phyloP scores from a whole-genome alignment of 2,888 invertebrate genomes.

The Melangyna quadrimaculata region DNA sequence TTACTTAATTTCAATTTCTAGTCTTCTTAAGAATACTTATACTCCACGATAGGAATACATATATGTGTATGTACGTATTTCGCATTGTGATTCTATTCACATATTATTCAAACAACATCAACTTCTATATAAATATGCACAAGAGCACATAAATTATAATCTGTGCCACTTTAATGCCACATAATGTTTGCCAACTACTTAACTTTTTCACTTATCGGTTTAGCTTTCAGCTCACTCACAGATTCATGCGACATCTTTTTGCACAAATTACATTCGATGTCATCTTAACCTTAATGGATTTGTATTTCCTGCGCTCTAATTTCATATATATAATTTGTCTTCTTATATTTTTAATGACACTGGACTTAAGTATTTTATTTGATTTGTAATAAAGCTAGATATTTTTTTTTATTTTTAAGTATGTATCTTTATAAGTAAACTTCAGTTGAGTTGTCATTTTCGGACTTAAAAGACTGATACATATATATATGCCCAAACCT shows the following conservation, averaged over 20 bases:
- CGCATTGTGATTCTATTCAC: background rate
- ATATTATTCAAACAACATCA: background rate
- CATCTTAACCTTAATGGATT: constrained; percentile 9
- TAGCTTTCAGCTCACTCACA: background rate
- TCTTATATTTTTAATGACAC: constrained; percentile 4
- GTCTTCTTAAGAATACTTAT: background rate
- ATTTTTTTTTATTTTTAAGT: background rate
- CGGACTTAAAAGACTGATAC: background rate
- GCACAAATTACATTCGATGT: constrained; percentile 12
- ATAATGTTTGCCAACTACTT: constrained; percentile 17
- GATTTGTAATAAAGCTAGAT: background rate
- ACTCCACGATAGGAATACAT: background rate
- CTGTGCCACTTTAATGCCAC: background rate
- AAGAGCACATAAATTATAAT: background rate
- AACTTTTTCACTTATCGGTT: constrained; percentile 6
- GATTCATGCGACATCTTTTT: background rate
- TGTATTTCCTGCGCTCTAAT: constrained; percentile 6
- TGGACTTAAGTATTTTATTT: constrained; percentile 1
- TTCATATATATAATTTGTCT: background rate
- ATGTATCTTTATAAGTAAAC: background rate
- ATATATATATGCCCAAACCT: too few species aligned
- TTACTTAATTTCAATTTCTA: background rate
- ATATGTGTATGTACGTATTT: background rate
- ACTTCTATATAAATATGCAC: background rate
- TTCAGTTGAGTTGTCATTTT: background rate